These are phyloP conservation scores for Oryzias curvinotus DNA, from an alignment of 2,113 vertebrate genomes.

Conservation along the genomic window DNA sequence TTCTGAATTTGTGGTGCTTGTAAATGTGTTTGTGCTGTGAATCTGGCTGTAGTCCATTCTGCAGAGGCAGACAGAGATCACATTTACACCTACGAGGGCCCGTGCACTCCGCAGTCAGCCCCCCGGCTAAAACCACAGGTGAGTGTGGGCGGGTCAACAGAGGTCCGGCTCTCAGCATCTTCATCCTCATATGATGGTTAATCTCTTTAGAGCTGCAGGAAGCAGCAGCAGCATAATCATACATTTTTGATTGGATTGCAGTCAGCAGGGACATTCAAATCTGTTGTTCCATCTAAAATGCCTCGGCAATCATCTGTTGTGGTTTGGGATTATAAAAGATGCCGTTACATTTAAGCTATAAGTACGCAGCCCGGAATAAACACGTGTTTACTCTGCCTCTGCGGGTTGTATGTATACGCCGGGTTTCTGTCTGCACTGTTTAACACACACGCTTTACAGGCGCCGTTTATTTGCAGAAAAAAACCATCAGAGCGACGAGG, in stretches of 20 bases:
- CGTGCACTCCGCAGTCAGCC: no score
- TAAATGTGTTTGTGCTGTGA: no score
- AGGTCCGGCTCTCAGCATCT: slow-evolving; percentile 34
- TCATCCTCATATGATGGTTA: slow-evolving; percentile 39
- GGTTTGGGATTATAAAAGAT: slow-evolving; percentile 63
- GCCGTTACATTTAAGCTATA: slow-evolving; percentile 48
- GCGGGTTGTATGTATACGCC: slow-evolving; percentile 25
- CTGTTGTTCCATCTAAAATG: slow-evolving; percentile 58
- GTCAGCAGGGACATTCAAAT: slow-evolving; percentile 58
- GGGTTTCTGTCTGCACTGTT: slow-evolving; percentile 35
- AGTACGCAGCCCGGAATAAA: slow-evolving; percentile 24
- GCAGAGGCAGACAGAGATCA: no score
- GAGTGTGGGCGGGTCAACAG: slow-evolving; percentile 38
- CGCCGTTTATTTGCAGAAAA: slow-evolving; percentile 28
- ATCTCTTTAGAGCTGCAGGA: slow-evolving; percentile 56
- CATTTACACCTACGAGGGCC: no score
- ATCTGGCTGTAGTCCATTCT: no score
- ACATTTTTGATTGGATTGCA: slow-evolving; percentile 70
- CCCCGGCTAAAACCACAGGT: not conserved
- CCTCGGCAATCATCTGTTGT: slow-evolving; percentile 63
- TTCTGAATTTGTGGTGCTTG: no score
- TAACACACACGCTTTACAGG: slow-evolving; percentile 43
- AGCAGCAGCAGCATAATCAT: slow-evolving; percentile 53
- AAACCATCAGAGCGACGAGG: not conserved
- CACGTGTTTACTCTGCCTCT: slow-evolving; percentile 34